These are phyloP conservation scores for Tribolium madens DNA, from an alignment of 1,140 invertebrate genomes.

Conservation along the genomic window DNA sequence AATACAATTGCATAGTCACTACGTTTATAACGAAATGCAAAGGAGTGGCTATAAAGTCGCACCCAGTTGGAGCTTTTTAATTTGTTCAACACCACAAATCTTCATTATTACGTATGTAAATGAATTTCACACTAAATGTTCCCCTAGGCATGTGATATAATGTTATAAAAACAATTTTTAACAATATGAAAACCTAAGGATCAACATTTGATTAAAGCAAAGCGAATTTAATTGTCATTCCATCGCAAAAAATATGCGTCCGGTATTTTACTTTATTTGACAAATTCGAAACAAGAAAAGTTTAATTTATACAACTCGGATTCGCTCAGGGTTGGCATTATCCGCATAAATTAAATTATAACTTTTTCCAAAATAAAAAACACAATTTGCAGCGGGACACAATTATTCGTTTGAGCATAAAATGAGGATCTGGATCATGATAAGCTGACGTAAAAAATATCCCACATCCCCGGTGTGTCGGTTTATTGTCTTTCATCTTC, in stretches of 20 bases:
- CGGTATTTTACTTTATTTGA: neutral
- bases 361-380: too few relatives aligned
- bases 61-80: slow-evolving; percentile 21
- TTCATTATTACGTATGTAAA: slow-evolving; percentile 35
- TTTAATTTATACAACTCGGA: too few relatives aligned
- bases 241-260: neutral
- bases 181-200: slow-evolving; percentile 5
- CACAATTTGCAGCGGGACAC: too few relatives aligned
- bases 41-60: slow-evolving; percentile 16
- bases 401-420: too few relatives aligned
- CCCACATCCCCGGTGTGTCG: neutral
- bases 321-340: too few relatives aligned
- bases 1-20: neutral
- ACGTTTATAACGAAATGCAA: slow-evolving; percentile 7
- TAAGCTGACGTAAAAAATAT: neutral
- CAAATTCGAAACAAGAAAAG: too few relatives aligned
- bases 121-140: slow-evolving; percentile 4
- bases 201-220: slow-evolving; percentile 15
- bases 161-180: slow-evolving; percentile 6
- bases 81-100: slow-evolving; percentile 36
- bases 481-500: slow-evolving; percentile 37
- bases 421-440: too few relatives aligned
- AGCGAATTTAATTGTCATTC: slow-evolving; percentile 7
- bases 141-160: too few relatives aligned
- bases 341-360: too few relatives aligned